Conservation (phyloP, 2,888 invertebrate genomes). For the Agriopis leucophaearia region DNA sequence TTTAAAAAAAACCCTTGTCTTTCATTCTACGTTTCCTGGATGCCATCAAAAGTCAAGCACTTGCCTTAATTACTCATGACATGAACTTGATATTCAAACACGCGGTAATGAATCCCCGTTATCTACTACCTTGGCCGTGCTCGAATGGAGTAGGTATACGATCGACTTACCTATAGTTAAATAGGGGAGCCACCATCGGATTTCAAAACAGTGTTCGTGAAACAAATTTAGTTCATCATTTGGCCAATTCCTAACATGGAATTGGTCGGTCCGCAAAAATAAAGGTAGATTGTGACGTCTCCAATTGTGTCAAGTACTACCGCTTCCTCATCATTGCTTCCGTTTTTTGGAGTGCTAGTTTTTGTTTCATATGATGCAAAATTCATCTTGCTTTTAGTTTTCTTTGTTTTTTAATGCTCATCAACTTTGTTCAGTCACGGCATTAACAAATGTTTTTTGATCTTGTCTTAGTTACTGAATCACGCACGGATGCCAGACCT, state of each 20-base stretch:
- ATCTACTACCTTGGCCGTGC: slow-evolving; percentile 38
- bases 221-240: not conserved
- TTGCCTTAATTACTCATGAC: slow-evolving; percentile 31
- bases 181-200: not conserved
- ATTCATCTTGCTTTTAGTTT: slow-evolving; percentile 16
- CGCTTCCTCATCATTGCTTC: slow-evolving; percentile 42
- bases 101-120: slow-evolving; percentile 36
- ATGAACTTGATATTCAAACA: slow-evolving; percentile 29
- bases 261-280: not conserved
- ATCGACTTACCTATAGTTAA: not conserved
- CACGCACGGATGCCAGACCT: not conserved
- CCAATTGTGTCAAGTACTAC: slow-evolving; percentile 38
- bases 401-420: slow-evolving; percentile 10
- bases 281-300: slow-evolving; percentile 35
- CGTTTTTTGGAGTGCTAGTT: slow-evolving; percentile 25
- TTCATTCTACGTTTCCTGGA: slow-evolving; percentile 9
- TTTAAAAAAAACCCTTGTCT: not conserved
- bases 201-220: not conserved
- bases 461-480: not conserved
- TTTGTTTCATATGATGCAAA: slow-evolving; percentile 19
- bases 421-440: not conserved
- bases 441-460: not conserved
- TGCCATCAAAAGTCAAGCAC: slow-evolving; percentile 41
- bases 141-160: slow-evolving; percentile 1
- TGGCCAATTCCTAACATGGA: not conserved